Percentiles rank a stretch among this genome's conserved stretches.
Evolutionary conservation across 2,888 invertebrate genomes (phyloP).

Genomic region (Drosophila monieri): DNA sequence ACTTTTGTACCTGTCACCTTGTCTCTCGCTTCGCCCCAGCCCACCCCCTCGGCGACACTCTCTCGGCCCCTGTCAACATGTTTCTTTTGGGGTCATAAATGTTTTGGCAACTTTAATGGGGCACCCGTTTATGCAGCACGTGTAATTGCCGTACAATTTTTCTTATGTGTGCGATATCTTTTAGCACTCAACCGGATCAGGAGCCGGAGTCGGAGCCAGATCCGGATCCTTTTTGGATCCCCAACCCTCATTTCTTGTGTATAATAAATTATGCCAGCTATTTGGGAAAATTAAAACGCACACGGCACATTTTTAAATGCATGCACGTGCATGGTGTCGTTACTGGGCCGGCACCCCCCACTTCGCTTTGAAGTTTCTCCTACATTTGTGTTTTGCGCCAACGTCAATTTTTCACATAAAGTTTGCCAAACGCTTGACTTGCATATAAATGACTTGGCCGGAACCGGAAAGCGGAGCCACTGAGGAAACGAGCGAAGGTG

Average conservation of each 20-base stretch:
- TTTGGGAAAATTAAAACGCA: constrained; percentile 74
- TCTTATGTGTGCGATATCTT: constrained; percentile 31
- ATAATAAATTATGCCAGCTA: constrained; percentile 75
- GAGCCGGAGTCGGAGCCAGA: background rate
- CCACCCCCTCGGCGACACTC: constrained; percentile 7
- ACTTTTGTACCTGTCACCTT: constrained; percentile 32
- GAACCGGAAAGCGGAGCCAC: constrained; percentile 47
- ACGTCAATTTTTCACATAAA: constrained; percentile 79
- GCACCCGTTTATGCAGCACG: constrained; percentile 64
- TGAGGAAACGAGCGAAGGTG: constrained; percentile 22
- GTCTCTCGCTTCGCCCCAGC: background rate
- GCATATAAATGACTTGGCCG: constrained; percentile 76
- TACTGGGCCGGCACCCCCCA: constrained; percentile 30
- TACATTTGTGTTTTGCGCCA: constrained; percentile 36
- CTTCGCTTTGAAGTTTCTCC: constrained; percentile 9
- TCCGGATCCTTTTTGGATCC: constrained; percentile 2
- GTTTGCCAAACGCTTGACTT: constrained; percentile 77
- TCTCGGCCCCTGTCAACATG: constrained; percentile 52
- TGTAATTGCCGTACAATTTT: constrained; percentile 64
- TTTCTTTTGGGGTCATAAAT: constrained; percentile 77
- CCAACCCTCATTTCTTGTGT: constrained; percentile 29
- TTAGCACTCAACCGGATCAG: constrained; percentile 13
- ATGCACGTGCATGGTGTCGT: constrained; percentile 73
- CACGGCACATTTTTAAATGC: constrained; percentile 75
- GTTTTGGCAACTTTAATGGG: constrained; percentile 76